Conservation (phyloP, 23 tunicate genomes). For the Ascidia mentula region DNA sequence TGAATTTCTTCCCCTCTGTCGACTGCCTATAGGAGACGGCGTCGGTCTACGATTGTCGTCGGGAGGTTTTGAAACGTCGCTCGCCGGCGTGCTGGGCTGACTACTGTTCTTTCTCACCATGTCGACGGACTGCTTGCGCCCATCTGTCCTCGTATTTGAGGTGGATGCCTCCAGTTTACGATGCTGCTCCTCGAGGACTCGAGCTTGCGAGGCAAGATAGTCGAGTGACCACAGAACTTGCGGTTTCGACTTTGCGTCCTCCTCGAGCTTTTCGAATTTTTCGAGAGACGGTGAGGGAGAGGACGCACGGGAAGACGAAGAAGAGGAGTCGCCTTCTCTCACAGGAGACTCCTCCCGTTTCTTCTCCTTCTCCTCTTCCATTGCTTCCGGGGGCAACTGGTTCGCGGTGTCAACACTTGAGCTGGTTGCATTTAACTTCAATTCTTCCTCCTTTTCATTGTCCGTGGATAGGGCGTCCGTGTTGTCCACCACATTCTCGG, state of each 20-base stretch:
- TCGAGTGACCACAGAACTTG: constrained; percentile 84
- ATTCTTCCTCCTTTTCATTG: background rate
- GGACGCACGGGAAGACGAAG: constrained; percentile 62
- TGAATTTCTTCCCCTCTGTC: background rate
- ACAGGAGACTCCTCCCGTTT: background rate
- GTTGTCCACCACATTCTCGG: background rate
- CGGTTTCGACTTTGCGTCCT: constrained; percentile 67
- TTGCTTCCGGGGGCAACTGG: background rate
- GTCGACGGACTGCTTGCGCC: background rate
- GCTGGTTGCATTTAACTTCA: background rate
- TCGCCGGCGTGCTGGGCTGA: background rate
- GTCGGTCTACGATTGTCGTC: background rate
- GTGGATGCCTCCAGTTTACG: constrained; percentile 16
- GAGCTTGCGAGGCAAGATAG: constrained; percentile 78
- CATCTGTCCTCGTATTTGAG: background rate
- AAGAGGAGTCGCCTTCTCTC: constrained; percentile 51
- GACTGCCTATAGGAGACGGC: background rate
- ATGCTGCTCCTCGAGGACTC: constrained; percentile 81
- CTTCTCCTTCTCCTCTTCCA: background rate
- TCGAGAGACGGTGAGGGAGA: constrained; percentile 78
- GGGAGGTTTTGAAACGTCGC: background rate
- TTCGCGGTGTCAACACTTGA: background rate
- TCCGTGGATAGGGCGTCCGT: background rate
- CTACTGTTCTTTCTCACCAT: background rate
- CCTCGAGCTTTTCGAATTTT: constrained; percentile 43